A percentile compares a stretch with the other conserved stretches of the same genome.
These are phyloP conservation scores for Lobophora halterata DNA, from an alignment of 2,888 invertebrate genomes.

Conservation along the genomic window DNA sequence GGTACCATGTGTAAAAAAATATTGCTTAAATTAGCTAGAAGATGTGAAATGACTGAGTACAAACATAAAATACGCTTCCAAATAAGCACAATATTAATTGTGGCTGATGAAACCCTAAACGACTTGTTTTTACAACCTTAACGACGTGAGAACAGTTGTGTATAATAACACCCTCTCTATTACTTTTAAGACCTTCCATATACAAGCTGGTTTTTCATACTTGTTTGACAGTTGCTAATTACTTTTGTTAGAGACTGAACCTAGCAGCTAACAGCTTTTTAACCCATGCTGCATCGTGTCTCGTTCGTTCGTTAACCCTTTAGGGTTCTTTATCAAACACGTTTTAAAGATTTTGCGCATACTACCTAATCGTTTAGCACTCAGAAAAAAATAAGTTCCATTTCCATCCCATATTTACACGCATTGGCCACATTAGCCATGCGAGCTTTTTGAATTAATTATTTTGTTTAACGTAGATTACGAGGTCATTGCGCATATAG, in stretches of 20 bases:
- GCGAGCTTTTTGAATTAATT: conserved; percentile 28
- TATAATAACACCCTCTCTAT: conserved; percentile 22
- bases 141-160: conserved; percentile 24
- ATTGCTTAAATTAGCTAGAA: too few species aligned
- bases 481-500: conserved; percentile 17
- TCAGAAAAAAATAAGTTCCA: conserved; percentile 27
- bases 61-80: too few species aligned
- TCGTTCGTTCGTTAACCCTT: conserved; percentile 30
- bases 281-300: conserved; percentile 15
- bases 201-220: conserved; percentile 36
- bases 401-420: conserved; percentile 21
- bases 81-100: conserved; percentile 4
- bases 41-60: too few species aligned
- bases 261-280: conserved; percentile 27
- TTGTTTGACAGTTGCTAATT: conserved; percentile 45
- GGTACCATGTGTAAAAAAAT: too few species aligned
- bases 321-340: conserved; percentile 34
- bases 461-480: conserved; percentile 19
- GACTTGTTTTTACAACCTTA: conserved; percentile 24
- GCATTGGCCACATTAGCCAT: conserved; percentile 27
- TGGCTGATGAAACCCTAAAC: conserved; percentile 17
- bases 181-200: conserved; percentile 26
- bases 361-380: conserved; percentile 18
- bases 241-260: conserved; percentile 39
- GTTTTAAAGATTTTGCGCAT: conserved; percentile 31